These are phyloP conservation scores for Nothocercus nigrocapillus DNA, from an alignment of 2,113 vertebrate species.

Conservation along the genomic window DNA sequence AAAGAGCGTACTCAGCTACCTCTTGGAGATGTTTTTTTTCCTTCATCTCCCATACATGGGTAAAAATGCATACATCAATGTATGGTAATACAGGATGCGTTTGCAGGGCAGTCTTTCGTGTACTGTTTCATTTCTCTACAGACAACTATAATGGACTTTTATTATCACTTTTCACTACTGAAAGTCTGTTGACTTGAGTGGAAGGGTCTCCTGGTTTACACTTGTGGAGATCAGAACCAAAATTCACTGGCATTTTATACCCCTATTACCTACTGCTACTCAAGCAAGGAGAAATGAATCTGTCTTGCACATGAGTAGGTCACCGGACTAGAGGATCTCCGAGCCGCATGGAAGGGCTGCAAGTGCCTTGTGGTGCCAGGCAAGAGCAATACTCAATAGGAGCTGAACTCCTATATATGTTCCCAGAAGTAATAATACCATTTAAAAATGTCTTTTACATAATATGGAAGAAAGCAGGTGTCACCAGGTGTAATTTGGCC, in stretches of 20 bases:
- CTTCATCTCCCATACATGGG: background rate
- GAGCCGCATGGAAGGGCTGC: fast-evolving
- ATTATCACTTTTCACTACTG: background rate
- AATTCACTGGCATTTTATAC: background rate
- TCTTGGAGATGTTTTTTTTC: background rate
- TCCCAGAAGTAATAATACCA: background rate
- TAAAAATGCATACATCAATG: background rate
- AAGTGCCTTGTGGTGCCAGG: background rate
- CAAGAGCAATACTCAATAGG: background rate
- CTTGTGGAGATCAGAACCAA: background rate
- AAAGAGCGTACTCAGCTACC: background rate
- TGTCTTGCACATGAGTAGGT: background rate
- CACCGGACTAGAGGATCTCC: background rate
- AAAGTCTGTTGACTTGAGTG: background rate
- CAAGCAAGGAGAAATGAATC: background rate
- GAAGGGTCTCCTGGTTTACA: background rate
- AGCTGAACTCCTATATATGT: background rate
- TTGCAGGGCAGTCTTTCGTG: background rate
- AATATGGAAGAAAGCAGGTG: background rate
- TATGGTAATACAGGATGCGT: background rate
- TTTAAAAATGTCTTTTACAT: background rate
- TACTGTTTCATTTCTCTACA: background rate
- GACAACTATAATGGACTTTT: background rate
- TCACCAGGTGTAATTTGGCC: background rate
- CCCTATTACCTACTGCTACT: background rate